Evolutionary conservation across 1,140 invertebrate species (phyloP).

Genomic region (Acromyrmex echinatior): DNA sequence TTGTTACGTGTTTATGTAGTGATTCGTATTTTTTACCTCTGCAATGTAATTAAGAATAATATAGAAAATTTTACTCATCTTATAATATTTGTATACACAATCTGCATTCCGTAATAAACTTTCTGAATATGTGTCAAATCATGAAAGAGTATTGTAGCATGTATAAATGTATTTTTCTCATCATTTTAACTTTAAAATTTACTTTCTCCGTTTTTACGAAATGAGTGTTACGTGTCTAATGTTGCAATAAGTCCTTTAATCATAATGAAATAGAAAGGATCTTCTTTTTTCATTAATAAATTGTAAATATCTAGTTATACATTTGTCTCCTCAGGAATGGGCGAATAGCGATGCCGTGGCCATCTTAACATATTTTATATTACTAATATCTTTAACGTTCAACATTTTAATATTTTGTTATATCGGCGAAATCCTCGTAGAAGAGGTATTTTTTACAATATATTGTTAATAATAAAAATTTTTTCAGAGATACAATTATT

Average conservation of each 20-base stretch:
- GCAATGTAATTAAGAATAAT: too few species aligned
- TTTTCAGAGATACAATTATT: not conserved
- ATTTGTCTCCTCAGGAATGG: slow-evolving; percentile 74
- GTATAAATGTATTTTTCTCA: too few species aligned
- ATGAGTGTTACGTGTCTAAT: too few species aligned
- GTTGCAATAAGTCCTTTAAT: not conserved
- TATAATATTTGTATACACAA: too few species aligned
- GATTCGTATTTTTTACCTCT: too few species aligned
- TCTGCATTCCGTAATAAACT: too few species aligned
- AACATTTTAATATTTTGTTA: slow-evolving; percentile 80
- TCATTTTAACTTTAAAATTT: too few species aligned
- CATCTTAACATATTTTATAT: slow-evolving; percentile 69
- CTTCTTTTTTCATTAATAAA: not conserved
- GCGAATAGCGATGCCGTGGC: slow-evolving; percentile 61
- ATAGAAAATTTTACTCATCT: too few species aligned
- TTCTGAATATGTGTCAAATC: too few species aligned
- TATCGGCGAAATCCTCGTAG: slow-evolving; percentile 74
- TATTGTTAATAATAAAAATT: not conserved
- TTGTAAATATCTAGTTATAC: not conserved
- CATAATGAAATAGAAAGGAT: not conserved
- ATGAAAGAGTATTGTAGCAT: too few species aligned
- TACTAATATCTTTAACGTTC: slow-evolving; percentile 76
- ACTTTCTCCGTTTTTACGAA: too few species aligned
- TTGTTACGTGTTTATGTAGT: too few species aligned
- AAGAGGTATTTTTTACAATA: slow-evolving; percentile 69